phyloP scores from a whole-genome alignment of 2,888 invertebrate genomes.

The Chrysolina oricalcia region DNA sequence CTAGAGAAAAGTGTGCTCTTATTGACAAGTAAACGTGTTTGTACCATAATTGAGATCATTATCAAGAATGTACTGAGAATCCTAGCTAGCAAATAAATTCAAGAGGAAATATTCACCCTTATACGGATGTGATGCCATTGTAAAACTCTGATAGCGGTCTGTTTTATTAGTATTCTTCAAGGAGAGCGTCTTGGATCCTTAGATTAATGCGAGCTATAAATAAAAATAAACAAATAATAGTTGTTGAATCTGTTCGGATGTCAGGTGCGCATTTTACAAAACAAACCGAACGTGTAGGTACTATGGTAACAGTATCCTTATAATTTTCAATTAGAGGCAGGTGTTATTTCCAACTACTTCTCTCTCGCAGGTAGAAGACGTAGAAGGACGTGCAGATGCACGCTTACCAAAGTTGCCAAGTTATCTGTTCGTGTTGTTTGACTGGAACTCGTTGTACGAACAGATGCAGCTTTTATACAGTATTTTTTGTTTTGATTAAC shows the following conservation, averaged over 20 bases:
- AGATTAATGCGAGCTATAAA: background rate
- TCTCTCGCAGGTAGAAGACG: constrained; percentile 43
- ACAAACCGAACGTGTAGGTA: constrained; percentile 27
- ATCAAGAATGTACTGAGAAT: no score
- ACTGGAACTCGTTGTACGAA: constrained; percentile 9
- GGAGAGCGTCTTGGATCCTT: background rate
- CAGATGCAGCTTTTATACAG: background rate
- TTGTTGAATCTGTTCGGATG: background rate
- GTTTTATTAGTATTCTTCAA: background rate
- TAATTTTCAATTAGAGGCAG: constrained; percentile 49
- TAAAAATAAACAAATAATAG: constrained; percentile 3
- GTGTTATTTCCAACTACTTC: constrained; percentile 43
- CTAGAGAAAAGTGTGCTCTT: no score
- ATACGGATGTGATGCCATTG: background rate
- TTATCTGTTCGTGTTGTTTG: background rate
- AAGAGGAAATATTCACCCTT: no score
- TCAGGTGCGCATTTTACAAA: constrained; percentile 43
- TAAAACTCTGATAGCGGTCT: background rate
- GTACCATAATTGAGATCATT: no score
- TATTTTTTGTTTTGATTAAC: background rate
- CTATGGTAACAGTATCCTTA: constrained; percentile 42
- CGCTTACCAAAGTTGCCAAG: constrained; percentile 28
- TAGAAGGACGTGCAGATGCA: constrained; percentile 42
- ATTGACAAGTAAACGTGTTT: no score
- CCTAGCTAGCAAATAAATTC: no score